Evolutionary conservation across 2,888 invertebrate species (phyloP).

Genomic region (Callosobruchus maculatus): DNA sequence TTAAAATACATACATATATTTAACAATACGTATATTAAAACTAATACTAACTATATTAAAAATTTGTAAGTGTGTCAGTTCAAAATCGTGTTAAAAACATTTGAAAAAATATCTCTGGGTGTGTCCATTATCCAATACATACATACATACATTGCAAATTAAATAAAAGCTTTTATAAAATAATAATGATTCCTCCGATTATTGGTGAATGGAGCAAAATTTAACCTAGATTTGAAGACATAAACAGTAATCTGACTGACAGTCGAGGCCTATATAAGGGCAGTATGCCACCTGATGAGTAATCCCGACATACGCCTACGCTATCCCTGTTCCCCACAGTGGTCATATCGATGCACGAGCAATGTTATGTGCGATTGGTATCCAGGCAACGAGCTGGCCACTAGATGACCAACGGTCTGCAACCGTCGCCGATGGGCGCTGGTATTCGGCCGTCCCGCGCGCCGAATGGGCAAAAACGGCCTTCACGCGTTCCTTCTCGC

Average conservation of each 20-base stretch:
- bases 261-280: background rate
- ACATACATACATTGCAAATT: too few species aligned
- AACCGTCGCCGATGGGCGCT: background rate
- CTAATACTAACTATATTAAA: too few species aligned
- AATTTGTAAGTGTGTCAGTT: too few species aligned
- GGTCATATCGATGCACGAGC: background rate
- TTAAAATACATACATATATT: too few species aligned
- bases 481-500: background rate
- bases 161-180: too few species aligned
- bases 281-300: background rate
- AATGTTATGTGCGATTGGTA: background rate
- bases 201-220: too few species aligned
- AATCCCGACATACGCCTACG: background rate
- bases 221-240: too few species aligned
- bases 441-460: background rate
- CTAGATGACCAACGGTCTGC: background rate
- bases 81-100: too few species aligned
- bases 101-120: too few species aligned
- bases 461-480: background rate
- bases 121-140: too few species aligned
- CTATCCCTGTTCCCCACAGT: background rate
- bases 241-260: background rate
- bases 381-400: background rate
- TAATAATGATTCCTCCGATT: too few species aligned
- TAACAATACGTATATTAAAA: too few species aligned